Base-by-base conservation (phyloP, 2,797 vertebrate genomes). In the Artibeus lituratus region DNA sequence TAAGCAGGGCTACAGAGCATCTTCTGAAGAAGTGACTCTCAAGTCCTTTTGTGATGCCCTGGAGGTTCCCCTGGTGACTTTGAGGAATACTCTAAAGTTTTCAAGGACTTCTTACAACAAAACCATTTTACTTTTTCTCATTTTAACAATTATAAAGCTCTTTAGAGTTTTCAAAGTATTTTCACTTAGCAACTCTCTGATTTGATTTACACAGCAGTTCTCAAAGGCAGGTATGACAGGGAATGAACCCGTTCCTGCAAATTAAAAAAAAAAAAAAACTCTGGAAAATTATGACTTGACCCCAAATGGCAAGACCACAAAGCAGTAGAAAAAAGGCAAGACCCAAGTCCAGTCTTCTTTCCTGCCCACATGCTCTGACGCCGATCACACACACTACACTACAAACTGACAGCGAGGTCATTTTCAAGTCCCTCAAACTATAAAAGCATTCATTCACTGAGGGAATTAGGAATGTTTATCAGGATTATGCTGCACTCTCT, bases 101-200 rank as follows among this genome's bases (percentile, higher is more conserved):
- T 83, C 18, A 80, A 93, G 55, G 94, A 89, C 91, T 91, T 81
- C 87, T 95, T 81, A 78, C 92, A 87, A 87, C 39, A 87, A 91
- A 94, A 73, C 42, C 32, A 81, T 57, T 90, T 88, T 10, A 42
- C 35, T 76, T 83, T 47, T 59, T 55, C 69, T 77, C 67, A 10
- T 62, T 51, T 70, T 73, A 49, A 85, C 55, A 82, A 91, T 84
- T 74, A 90, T 0, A 65, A 82, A 84, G 59, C 42, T 80, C 51
- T 72, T 65, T 26, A 26, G 32, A n/a, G 55, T 88, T 49, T 67
- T 72, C 35, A 73, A 49, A 24, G 22, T 19, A 10, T 80, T 86
- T 81, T 87, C 8, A 42, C 39, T 19, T 65, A 73, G 51, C 21
- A 55, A 65, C 3, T 15, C 39, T 35, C 53, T n/a, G 44, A 88